Evolutionary conservation across 2,113 vertebrate genomes (phyloP), one percentile per base, ranked within the genome.

Genomic region (Hippocampus abdominalis): DNA sequence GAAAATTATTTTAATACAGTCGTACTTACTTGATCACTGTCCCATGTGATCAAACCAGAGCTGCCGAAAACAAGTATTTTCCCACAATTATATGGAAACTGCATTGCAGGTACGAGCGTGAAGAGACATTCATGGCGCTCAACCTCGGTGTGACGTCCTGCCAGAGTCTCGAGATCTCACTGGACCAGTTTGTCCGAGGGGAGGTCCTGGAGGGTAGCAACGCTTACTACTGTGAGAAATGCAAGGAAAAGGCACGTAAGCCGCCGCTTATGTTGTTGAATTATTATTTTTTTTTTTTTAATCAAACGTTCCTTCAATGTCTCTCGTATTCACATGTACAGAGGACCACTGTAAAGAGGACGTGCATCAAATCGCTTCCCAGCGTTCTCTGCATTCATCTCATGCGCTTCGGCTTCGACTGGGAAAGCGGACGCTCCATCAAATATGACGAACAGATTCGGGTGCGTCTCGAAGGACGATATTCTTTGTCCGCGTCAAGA

Each of bases 191-290:
- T 88, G 97, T 99, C 68, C 92, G 97, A 89, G 97, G 97, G 74
- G 97, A 99, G 85, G 96, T 98, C 81, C 92, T 99, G n/a, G 97
- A 99, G 81, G 97, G 97, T 83, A 98, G 95, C 84, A 99, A 99
- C 57, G 96, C 97, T 0, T 99, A 99, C 90, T 99, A 99, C 90
- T 99, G 97, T 87, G 97, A 99, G 81, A 99, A 98, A 79, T 99
- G 97, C 89, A 96, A 98, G 88, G 96, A 98, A 87, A 99, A 99
- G 96, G 97, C 90, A 27, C n/a, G 87, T 36, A 49, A 49, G 51
- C 12, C 2, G 15, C 2, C 39, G 12, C 4, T 23, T 64, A 13
- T 18, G 12, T 27, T 46, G 32, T 36, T 32, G 29, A 32, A 32
- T 2, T 23, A 10, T 42, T 4, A 39, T 15, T 6, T 44, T 10